phyloP scores from a whole-genome alignment of 1,140 invertebrate genomes.

The Neodiprion fabricii region DNA sequence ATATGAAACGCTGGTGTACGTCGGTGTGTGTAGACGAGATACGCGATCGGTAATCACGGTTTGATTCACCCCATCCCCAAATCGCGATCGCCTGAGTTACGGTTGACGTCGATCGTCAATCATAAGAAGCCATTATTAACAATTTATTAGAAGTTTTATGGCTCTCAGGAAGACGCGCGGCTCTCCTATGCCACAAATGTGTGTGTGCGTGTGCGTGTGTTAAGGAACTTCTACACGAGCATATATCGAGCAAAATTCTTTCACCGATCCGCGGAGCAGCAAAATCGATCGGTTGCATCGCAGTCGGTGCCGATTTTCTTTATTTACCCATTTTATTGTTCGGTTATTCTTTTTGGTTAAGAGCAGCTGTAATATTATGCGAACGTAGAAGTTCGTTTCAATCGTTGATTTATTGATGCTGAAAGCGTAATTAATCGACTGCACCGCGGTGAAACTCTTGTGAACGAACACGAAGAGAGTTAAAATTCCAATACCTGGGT shows the following conservation, averaged over 20 bases:
- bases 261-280: not conserved
- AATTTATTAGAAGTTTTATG: slow-evolving; percentile 5
- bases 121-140: slow-evolving; percentile 14
- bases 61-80: slow-evolving; percentile 15
- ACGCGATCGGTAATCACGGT: slow-evolving; percentile 20
- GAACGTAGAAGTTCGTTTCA: not conserved
- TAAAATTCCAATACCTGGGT: not conserved
- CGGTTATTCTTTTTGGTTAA: no score
- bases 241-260: not conserved
- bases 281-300: not conserved
- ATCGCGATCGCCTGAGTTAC: slow-evolving; percentile 20
- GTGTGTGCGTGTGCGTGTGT: no score
- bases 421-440: not conserved
- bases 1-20: not conserved
- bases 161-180: not conserved
- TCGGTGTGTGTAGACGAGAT: not conserved
- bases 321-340: not conserved
- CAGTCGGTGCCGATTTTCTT: not conserved
- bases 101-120: slow-evolving; percentile 25
- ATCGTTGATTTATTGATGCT: not conserved
- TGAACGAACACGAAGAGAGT: not conserved
- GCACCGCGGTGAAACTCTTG: not conserved
- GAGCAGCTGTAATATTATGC: not conserved
- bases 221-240: no score
- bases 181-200: not conserved